These are phyloP conservation scores for Cirrhinus molitorella DNA, from an alignment of 2,797 vertebrate species.

Conservation along the genomic window DNA sequence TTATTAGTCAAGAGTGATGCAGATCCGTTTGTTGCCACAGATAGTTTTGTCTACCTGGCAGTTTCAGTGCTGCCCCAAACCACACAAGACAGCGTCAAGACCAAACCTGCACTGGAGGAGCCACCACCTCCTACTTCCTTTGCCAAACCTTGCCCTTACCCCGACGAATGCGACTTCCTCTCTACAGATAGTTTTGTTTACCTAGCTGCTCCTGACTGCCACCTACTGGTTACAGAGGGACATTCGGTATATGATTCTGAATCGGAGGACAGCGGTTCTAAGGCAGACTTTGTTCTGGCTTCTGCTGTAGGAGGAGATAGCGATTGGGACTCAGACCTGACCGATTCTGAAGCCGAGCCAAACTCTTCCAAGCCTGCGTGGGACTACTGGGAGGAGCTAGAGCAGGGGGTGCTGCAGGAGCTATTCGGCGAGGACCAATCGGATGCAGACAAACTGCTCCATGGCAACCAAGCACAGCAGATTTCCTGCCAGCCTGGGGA, in stretches of 20 bases:
- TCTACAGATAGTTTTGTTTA: conserved; percentile 85
- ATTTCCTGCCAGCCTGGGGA: conserved; percentile 54
- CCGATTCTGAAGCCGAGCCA: conserved; percentile 74
- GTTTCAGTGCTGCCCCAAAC: conserved; percentile 74
- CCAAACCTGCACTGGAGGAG: conserved; percentile 61
- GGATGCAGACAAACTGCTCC: conserved; percentile 57
- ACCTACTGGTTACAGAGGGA: conserved; percentile 76
- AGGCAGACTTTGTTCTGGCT: conserved; percentile 73
- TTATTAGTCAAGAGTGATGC: conserved; percentile 76
- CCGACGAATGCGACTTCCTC: conserved; percentile 82
- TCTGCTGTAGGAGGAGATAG: conserved; percentile 81
- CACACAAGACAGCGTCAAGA: conserved; percentile 38
- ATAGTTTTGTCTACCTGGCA: conserved; percentile 85
- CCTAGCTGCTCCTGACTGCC: conserved; percentile 82
- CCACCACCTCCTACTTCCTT: conserved; percentile 36
- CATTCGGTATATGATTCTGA: conserved; percentile 76
- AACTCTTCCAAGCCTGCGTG: conserved; percentile 67
- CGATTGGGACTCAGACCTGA: conserved; percentile 83
- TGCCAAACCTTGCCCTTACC: conserved; percentile 67
- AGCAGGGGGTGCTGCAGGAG: conserved; percentile 71
- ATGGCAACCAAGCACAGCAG: conserved; percentile 54
- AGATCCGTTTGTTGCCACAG: conserved; percentile 81
- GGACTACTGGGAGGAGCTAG: conserved; percentile 77
- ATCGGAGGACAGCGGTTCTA: conserved; percentile 81
- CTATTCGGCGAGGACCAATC: conserved; percentile 64